Base-by-base conservation (phyloP, 2,113 vertebrate genomes). In the Varanus komodoensis region DNA sequence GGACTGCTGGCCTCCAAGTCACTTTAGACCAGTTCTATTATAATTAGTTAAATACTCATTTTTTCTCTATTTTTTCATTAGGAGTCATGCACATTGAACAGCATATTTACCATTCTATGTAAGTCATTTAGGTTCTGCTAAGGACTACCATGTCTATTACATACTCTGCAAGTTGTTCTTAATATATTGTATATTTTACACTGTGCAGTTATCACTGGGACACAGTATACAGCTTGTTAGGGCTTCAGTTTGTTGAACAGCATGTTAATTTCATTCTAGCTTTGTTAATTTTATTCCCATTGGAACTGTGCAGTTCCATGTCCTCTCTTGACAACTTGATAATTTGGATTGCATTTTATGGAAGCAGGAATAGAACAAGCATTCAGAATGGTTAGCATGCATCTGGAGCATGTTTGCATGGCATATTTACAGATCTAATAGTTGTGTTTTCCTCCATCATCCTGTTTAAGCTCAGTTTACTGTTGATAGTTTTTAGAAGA, bases 211-310 rank as follows among this genome's bases (percentile, higher is more conserved):
- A 68, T 21, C 79, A 32, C 48, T 69, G 57, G 57, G 44, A 52
- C 27, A 77, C 88, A 77, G 21, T 68, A 78, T 52, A 84, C 6
- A 78, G 57, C 57, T 85, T 89, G 57, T 84, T 78, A 69, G 44
- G 73, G 52, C 61, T 84, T 67, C 34, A 12, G 83, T 89, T 85
- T 79, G 83, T 84, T 85, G 78, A 84, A 32, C 74, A 89, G 61
- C 74, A 85, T 89, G 74, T 89, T 89, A 87, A 87, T 87, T 87
- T 89, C 82, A 85, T 89, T 89, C 54, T n/a, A 84, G 71, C 81
- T 50, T 89, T 84, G 81, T 84, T 89, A 84, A 89, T 84, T 78
- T 89, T 89, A 89, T 85, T 89, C 74, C 73, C 88, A 17, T 32
- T 85, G 78, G 82, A 84, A 89, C 32, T 84, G 44, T 68, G 61